phyloP scores from a whole-genome alignment of 2,888 invertebrate genomes.

The Noctuana brunneofusca region DNA sequence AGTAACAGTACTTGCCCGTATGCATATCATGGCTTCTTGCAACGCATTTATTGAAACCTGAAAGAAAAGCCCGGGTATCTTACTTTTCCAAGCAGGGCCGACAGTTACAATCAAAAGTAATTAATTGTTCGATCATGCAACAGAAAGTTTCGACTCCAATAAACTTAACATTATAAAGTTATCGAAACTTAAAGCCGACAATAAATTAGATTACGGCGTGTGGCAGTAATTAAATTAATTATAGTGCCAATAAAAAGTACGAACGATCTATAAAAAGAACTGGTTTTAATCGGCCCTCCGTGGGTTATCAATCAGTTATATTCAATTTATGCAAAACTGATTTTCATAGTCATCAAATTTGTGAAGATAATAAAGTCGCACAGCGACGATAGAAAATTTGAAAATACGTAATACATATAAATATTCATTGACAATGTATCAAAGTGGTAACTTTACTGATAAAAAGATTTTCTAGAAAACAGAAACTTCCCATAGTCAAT shows the following conservation, averaged over 20 bases:
- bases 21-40: slow-evolving; percentile 21
- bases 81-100: slow-evolving; percentile 23
- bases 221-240: slow-evolving; percentile 34
- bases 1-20: slow-evolving; percentile 23
- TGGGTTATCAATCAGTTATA: slow-evolving; percentile 18
- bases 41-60: slow-evolving; percentile 18
- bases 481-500: background rate
- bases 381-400: slow-evolving; percentile 11
- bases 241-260: slow-evolving; percentile 29
- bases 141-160: slow-evolving; percentile 25
- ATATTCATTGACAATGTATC: slow-evolving; percentile 7
- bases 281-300: slow-evolving; percentile 25
- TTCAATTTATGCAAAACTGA: slow-evolving; percentile 14
- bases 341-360: background rate
- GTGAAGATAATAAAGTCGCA: background rate
- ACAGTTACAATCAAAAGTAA: slow-evolving; percentile 30
- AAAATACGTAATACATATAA: background rate
- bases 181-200: slow-evolving; percentile 28
- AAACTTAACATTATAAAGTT: slow-evolving; percentile 27
- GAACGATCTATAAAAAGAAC: slow-evolving; percentile 27
- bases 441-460: background rate
- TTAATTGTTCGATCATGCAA: slow-evolving; percentile 28
- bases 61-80: slow-evolving; percentile 18
- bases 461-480: background rate
- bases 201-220: slow-evolving; percentile 30